Conservation (phyloP, 2,888 invertebrate species). For the Oscheius sp. region DNA sequence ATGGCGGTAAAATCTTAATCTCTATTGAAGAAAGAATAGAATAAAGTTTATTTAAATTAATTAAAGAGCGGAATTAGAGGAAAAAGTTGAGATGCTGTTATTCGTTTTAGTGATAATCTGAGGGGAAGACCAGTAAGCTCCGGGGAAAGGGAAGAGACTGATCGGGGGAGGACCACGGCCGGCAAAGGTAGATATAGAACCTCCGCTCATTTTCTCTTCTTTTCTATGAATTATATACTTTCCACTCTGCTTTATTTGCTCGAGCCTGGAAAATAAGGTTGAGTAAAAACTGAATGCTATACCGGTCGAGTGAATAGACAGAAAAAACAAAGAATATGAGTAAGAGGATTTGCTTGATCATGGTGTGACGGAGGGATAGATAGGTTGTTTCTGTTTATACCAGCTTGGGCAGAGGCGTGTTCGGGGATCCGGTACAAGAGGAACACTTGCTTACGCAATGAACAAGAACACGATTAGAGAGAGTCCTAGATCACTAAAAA, state of each 20-base stretch:
- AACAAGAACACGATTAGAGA: constrained; percentile 13
- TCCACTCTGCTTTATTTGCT: not conserved
- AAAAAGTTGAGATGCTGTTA: constrained; percentile 9
- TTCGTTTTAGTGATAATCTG: not conserved
- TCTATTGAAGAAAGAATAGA: not conserved
- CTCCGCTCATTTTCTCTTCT: constrained; percentile 8
- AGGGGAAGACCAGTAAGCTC: constrained; percentile 11
- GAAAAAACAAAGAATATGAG: constrained; percentile 3
- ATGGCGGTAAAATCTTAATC: too few relatives aligned
- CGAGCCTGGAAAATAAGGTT: not conserved
- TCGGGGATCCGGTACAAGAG: constrained; percentile 27
- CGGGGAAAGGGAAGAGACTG: constrained; percentile 5
- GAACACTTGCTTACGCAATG: constrained; percentile 21
- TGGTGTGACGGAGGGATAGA: not conserved
- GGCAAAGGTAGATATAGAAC: constrained; percentile 8
- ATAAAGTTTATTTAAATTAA: not conserved
- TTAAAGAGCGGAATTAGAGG: constrained; percentile 9
- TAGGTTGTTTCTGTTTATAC: constrained; percentile 23
- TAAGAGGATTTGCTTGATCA: constrained; percentile 9
- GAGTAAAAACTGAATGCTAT: not conserved
- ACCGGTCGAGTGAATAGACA: constrained; percentile 4
- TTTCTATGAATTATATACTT: constrained; percentile 14
- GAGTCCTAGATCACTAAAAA: not conserved
- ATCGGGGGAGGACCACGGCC: constrained; percentile 15
- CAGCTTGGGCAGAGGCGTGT: constrained; percentile 16